A percentile compares a stretch with the other conserved stretches of the same genome.
Evolutionary conservation across 1,140 invertebrate genomes (phyloP).

Genomic region (Zaprionus lachaisei): DNA sequence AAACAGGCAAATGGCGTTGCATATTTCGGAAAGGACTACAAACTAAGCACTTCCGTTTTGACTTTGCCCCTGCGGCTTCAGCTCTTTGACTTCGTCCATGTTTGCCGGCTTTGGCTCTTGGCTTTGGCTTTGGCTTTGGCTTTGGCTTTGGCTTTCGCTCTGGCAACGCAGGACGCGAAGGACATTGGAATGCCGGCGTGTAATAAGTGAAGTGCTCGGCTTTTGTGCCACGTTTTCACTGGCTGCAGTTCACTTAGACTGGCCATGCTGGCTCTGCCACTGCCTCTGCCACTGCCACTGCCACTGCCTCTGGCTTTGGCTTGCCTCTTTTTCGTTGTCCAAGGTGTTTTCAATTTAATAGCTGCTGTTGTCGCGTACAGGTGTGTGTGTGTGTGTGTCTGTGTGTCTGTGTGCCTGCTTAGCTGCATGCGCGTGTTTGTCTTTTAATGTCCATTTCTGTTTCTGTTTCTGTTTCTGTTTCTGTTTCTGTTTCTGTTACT

Average conservation of each 20-base stretch:
- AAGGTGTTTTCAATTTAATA: constrained; percentile 75
- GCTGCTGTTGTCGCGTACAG: constrained; percentile 36
- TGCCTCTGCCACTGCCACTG: not conserved
- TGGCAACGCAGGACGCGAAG: constrained; percentile 26
- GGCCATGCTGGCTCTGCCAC: constrained; percentile 5
- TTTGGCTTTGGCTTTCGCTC: constrained; percentile 7
- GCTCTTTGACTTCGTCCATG: not conserved
- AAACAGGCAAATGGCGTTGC: constrained; percentile 53
- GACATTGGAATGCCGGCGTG: constrained; percentile 64
- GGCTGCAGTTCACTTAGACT: constrained; percentile 25
- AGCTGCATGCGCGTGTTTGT: constrained; percentile 72
- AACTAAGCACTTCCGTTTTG: constrained; percentile 77
- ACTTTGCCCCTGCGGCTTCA: constrained; percentile 3
- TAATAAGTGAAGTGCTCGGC: constrained; percentile 80
- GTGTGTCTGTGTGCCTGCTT: constrained; percentile 43
- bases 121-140: constrained; percentile 4
- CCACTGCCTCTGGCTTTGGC: constrained; percentile 32
- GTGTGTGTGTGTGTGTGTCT: constrained; percentile 39
- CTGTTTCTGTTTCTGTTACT: constrained; percentile 28
- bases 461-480: constrained; percentile 30
- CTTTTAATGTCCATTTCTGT: constrained; percentile 56
- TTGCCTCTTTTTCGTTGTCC: constrained; percentile 33
- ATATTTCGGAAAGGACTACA: constrained; percentile 67
- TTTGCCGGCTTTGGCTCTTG: constrained; percentile 8
- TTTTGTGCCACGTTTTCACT: constrained; percentile 55